Conservation (phyloP, 1,140 invertebrate species). For the Drosophila miranda region DNA sequence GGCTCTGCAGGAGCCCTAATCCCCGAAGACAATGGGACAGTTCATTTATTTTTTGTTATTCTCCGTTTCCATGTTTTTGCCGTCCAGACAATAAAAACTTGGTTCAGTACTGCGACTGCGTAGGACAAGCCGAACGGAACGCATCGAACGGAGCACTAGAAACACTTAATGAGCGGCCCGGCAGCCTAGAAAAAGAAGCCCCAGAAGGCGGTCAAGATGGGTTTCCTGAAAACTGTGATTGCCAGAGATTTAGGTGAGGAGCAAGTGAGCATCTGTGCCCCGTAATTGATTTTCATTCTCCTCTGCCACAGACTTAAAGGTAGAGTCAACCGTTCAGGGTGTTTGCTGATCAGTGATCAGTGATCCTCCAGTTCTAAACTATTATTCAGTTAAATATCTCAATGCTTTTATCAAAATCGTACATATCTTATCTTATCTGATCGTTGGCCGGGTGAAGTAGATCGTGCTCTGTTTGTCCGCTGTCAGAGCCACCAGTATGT, state of each 20-base stretch:
- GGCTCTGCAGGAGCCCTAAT: constrained; percentile 40
- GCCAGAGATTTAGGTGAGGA: not conserved
- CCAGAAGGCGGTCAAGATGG: constrained; percentile 28
- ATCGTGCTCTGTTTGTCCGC: too few species aligned
- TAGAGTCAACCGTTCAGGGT: too few species aligned
- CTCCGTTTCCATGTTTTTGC: constrained; percentile 8
- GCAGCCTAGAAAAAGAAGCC: constrained; percentile 25
- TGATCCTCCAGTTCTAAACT: too few species aligned
- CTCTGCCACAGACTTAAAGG: too few species aligned
- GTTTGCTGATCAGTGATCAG: too few species aligned
- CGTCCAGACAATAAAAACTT: constrained; percentile 47
- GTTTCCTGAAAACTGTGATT: constrained; percentile 19
- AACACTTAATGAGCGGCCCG: constrained; percentile 37
- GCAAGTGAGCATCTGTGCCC: constrained; percentile 5
- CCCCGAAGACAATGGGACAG: constrained; percentile 37
- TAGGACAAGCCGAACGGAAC: constrained; percentile 36
- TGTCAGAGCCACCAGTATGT: too few species aligned
- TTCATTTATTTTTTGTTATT: constrained; percentile 40
- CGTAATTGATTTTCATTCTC: too few species aligned
- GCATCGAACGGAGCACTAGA: constrained; percentile 8
- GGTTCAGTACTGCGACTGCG: constrained; percentile 41
- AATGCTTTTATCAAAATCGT: too few species aligned
- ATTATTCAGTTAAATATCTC: too few species aligned
- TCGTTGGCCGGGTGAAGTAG: too few species aligned
- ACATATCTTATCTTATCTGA: too few species aligned